Conservation (phyloP, 2,888 invertebrate species). For the Stegana nigrithorax region DNA sequence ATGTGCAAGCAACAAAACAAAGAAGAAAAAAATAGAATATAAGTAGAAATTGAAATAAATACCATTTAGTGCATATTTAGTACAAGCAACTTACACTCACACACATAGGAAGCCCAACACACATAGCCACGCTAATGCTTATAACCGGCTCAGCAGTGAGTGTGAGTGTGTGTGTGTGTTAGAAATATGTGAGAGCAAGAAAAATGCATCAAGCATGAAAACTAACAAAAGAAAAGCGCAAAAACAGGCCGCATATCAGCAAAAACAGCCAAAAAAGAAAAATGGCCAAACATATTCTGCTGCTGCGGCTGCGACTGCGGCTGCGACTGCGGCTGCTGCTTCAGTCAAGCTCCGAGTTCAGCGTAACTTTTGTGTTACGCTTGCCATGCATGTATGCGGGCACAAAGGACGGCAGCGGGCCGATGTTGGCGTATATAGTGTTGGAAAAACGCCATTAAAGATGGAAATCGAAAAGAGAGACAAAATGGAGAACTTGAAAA, state of each 20-base stretch:
- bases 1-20: neutral
- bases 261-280: conserved; percentile 36
- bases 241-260: conserved; percentile 8
- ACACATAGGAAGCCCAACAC: too few relatives aligned
- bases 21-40: conserved; percentile 21
- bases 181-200: conserved; percentile 40
- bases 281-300: conserved; percentile 46
- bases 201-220: conserved; percentile 58
- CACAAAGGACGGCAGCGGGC: too few relatives aligned
- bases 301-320: conserved; percentile 3
- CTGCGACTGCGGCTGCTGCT: neutral
- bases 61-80: conserved; percentile 56
- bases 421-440: conserved; percentile 20
- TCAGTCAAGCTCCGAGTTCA: neutral
- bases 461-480: too few relatives aligned
- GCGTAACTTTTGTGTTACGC: neutral
- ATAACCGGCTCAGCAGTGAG: too few relatives aligned
- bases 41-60: conserved; percentile 38
- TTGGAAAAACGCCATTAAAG: too few relatives aligned
- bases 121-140: neutral
- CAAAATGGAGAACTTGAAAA: too few relatives aligned
- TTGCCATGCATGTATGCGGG: conserved; percentile 14
- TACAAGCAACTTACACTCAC: conserved; percentile 37
- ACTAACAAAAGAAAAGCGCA: conserved; percentile 18
- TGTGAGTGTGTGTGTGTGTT: too few relatives aligned